Conservation (phyloP, 2,888 invertebrate genomes). For the Megalurothrips usitatus region DNA sequence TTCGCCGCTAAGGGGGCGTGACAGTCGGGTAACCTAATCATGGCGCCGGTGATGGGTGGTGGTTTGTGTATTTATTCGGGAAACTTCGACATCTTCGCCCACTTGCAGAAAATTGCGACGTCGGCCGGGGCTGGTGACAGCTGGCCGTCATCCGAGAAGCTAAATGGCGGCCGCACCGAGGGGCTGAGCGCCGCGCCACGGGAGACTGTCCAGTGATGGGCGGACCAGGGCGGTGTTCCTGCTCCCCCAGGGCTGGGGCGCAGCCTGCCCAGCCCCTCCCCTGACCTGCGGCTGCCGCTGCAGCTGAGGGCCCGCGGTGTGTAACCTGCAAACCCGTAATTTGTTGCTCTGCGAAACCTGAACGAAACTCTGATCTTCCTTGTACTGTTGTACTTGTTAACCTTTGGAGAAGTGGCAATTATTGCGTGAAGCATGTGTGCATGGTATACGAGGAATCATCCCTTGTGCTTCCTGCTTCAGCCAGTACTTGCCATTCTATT, state of each 20-base stretch:
- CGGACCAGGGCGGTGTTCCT: background rate
- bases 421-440: constrained; percentile 8
- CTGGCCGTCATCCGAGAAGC: background rate
- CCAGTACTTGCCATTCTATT: background rate
- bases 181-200: background rate
- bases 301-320: background rate
- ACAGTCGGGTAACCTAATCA: background rate
- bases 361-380: background rate
- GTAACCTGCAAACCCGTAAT: background rate
- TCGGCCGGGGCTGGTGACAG: background rate
- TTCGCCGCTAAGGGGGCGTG: background rate
- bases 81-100: background rate
- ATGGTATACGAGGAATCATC: background rate
- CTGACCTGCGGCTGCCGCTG: background rate
- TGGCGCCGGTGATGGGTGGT: constrained; percentile 4
- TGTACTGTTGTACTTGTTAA: background rate
- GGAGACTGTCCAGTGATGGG: background rate
- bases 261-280: constrained; percentile 1
- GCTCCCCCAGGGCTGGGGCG: background rate
- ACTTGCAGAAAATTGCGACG: background rate
- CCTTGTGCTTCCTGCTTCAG: background rate
- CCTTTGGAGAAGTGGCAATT: background rate
- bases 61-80: background rate
- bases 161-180: background rate
- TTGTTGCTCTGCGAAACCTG: background rate